Conservation (phyloP, 2,797 vertebrate species). For the Takifugu ocellatus region DNA sequence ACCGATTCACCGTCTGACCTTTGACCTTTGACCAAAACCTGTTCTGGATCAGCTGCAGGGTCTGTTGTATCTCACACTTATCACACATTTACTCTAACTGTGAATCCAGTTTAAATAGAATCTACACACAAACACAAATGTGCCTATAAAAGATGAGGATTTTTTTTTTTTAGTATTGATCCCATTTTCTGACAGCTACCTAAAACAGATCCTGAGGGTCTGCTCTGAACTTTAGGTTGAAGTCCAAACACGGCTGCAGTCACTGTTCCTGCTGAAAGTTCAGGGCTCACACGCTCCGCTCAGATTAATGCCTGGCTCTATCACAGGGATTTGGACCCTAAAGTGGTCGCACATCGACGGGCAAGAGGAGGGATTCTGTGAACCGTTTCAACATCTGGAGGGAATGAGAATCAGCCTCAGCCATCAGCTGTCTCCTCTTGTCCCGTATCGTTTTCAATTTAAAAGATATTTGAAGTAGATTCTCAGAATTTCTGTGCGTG, state of each 20-base stretch:
- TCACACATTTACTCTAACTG: no score
- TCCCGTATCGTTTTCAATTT: neutral
- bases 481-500: constrained; percentile 5
- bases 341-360: constrained; percentile 12
- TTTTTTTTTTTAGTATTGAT: neutral
- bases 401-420: constrained; percentile 13
- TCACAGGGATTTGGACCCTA: constrained; percentile 8
- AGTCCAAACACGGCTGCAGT: neutral
- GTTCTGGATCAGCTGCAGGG: no score
- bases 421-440: neutral
- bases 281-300: neutral
- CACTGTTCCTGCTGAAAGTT: neutral
- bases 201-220: no score
- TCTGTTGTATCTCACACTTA: no score
- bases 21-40: no score
- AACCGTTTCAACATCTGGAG: constrained; percentile 13
- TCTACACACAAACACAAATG: no score
- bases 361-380: constrained; percentile 6
- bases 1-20: no score
- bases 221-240: no score
- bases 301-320: constrained; percentile 9
- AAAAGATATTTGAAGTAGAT: neutral
- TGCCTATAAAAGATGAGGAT: neutral
- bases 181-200: neutral
- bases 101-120: no score